A percentile compares a stretch with the other conserved stretches of the same genome.
These are phyloP conservation scores for Ferdinandea cuprea DNA, from an alignment of 2,888 invertebrate genomes.

Conservation along the genomic window DNA sequence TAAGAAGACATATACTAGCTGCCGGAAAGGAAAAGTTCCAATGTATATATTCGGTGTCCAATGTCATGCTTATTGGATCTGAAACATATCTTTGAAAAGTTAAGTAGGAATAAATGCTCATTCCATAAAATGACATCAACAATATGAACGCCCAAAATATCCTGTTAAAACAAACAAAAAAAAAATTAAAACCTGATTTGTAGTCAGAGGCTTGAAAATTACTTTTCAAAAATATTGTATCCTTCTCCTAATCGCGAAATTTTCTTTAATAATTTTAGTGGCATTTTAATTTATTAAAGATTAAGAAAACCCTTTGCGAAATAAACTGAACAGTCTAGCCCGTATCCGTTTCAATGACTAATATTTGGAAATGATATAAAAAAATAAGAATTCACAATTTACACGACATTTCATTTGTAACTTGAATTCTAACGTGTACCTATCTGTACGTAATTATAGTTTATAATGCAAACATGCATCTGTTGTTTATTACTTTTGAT, in stretches of 20 bases:
- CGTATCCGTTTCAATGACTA: too few species aligned
- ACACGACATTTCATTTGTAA: too few species aligned
- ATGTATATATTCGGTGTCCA: slow-evolving; percentile 31
- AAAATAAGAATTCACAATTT: too few species aligned
- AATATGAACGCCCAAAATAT: slow-evolving; percentile 27
- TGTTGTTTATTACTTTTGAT: neutral
- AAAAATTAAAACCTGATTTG: too few species aligned
- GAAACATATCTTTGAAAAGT: slow-evolving; percentile 32
- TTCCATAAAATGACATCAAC: slow-evolving; percentile 34
- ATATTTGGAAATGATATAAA: too few species aligned
- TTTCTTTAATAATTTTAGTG: neutral
- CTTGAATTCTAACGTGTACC: neutral
- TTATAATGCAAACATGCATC: slow-evolving; percentile 1
- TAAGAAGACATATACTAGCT: slow-evolving; percentile 52
- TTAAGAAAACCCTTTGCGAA: too few species aligned
- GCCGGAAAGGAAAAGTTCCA: slow-evolving; percentile 57
- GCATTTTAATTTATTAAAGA: too few species aligned
- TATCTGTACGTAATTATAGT: neutral
- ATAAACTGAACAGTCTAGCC: too few species aligned
- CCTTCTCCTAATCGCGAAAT: slow-evolving; percentile 2
- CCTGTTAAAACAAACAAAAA: slow-evolving; percentile 22
- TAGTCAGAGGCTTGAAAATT: too few species aligned
- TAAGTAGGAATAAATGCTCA: slow-evolving; percentile 38
- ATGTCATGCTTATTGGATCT: slow-evolving; percentile 38
- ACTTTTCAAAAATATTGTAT: slow-evolving; percentile 33